Base-by-base conservation (phyloP, 2,888 invertebrate genomes). In the Meloe dianella region DNA sequence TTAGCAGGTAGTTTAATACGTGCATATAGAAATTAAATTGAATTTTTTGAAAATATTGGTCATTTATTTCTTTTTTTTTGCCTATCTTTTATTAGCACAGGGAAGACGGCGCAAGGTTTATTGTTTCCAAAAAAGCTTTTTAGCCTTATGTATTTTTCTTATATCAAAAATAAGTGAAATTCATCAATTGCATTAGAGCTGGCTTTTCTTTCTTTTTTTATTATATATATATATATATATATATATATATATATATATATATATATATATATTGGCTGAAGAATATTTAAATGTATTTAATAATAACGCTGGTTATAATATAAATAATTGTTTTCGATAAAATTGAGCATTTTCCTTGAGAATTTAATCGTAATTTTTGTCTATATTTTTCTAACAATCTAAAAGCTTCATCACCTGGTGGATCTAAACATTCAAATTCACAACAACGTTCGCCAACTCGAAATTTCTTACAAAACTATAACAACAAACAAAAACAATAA, bases 381-480 rank as follows among this genome's bases (percentile, higher is more conserved):
- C 82, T 72, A 64, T 83, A 81, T 64, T 76, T 72, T 63, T 80
- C 80, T 61, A 83, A 69, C 70, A 79, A 73, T 68, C 78, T 80
- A 12, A 78, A 79, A 6, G 82, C 81, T 65, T 89, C 89, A 75
- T 91, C 89, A 0, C 90, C 91, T 0, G 90, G 90, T 0, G 90
- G 90, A 83, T 95, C 94, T 75, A 94, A 86, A 83, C 96, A 96
- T 80, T 92, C 91, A 84, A 95, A 96, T 81, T 95, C 93, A 82
- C 96, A 96, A 85, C 96, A 96, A 67, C 92, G 87, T 80, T 91
- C 91, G 61, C 94, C 94, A 61, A 93, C 92, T 61, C 92, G 89
- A 84, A 93, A 94, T 80, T 91, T 91, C 82, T 92, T 91, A 86
- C 94, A 95, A 85, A 91, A 93, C 94, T 94, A n/a, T n/a, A n/a